Evolutionary conservation across 2,888 invertebrate species (phyloP), one percentile per base, ranked within the genome.

Genomic region (Nomada lathburiana): DNA sequence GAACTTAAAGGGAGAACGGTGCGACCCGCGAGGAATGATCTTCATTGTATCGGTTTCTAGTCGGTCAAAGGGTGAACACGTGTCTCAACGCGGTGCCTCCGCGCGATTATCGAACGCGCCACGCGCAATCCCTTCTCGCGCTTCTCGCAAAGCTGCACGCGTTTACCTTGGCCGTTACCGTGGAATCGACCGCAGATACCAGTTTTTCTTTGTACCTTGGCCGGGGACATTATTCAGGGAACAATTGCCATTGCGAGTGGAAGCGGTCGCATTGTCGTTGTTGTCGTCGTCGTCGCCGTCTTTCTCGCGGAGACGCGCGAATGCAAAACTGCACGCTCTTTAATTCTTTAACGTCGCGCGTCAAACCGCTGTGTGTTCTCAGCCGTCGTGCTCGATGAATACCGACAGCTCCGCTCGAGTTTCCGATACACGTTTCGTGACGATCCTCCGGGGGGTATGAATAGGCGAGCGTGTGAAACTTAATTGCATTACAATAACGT

Each of bases 211-310:
- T 85, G 79, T 79, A 82, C 64, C 85, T 85, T 76, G 70, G 63
- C 63, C 36, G 76, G 57, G 57, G 70, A 76, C 85, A 82, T 85
- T 85, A 85, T 85, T 85, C 85, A 70, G 64, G 55, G 76, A 82
- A 85, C 82, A 85, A 85, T 85, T 79, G 85, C 59, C 73, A 63
- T 70, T 79, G 69, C 79, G 42, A 60, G 85, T 52, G 60, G 52
- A 70, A 65, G 53, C 70, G 70, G 63, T 65, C 13, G 65, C 80
- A 75, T 82, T 80, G 74, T 65, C 69, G 74, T 63, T n/a, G 36
- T 16, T 36, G 42, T 55, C 55, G 42, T 73, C 20, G 47, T 50
- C 55, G 68, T 50, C 69, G 44, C 47, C 47, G 29, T 16, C 26
- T 26, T n/a, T 16, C 16, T 55, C 42, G 23, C 5, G 2, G 52